These are phyloP conservation scores for Perca fluviatilis DNA, from an alignment of 2,113 vertebrate genomes.

Conservation along the genomic window DNA sequence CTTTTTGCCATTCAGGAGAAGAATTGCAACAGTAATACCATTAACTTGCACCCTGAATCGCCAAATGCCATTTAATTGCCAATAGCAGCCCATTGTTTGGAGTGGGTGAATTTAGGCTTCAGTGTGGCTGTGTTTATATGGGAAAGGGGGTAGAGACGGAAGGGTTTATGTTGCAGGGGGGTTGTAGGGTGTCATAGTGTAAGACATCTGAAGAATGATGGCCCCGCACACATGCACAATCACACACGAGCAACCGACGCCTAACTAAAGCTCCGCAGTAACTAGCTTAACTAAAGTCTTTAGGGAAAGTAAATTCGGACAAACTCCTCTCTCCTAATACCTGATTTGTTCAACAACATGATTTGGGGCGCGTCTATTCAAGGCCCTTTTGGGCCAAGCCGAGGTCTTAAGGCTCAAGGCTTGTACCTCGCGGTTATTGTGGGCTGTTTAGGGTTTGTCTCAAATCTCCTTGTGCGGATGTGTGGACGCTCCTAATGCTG, in stretches of 20 bases:
- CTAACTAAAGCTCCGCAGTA: slow-evolving; percentile 94
- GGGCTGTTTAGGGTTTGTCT: slow-evolving; percentile 98
- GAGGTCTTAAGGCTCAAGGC: slow-evolving; percentile 99
- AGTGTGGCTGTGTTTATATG: slow-evolving; percentile 60
- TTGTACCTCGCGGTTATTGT: slow-evolving; percentile 99
- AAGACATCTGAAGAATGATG: slow-evolving; percentile 84
- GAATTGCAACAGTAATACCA: slow-evolving; percentile 88
- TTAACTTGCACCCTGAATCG: slow-evolving; percentile 87
- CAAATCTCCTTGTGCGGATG: slow-evolving; percentile 98
- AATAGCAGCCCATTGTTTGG: slow-evolving; percentile 86
- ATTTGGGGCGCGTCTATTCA: slow-evolving; percentile 99
- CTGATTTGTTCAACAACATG: slow-evolving; percentile 99
- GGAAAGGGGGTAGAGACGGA: slow-evolving; percentile 69
- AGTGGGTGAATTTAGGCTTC: slow-evolving; percentile 81
- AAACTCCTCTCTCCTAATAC: slow-evolving; percentile 98
- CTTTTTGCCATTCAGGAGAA: slow-evolving; percentile 86
- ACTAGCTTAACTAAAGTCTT: slow-evolving; percentile 99
- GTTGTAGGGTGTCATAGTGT: slow-evolving; percentile 82
- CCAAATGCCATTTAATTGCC: slow-evolving; percentile 89
- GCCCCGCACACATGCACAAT: slow-evolving; percentile 81
- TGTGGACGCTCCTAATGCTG: slow-evolving; percentile 95
- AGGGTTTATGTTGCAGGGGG: slow-evolving; percentile 75
- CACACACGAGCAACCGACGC: slow-evolving; percentile 77
- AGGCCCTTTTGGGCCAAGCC: slow-evolving; percentile 88
- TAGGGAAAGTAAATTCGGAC: slow-evolving; percentile 99